Evolutionary conservation across 2,888 invertebrate genomes (phyloP).

Genomic region (Luperina nickerlii): DNA sequence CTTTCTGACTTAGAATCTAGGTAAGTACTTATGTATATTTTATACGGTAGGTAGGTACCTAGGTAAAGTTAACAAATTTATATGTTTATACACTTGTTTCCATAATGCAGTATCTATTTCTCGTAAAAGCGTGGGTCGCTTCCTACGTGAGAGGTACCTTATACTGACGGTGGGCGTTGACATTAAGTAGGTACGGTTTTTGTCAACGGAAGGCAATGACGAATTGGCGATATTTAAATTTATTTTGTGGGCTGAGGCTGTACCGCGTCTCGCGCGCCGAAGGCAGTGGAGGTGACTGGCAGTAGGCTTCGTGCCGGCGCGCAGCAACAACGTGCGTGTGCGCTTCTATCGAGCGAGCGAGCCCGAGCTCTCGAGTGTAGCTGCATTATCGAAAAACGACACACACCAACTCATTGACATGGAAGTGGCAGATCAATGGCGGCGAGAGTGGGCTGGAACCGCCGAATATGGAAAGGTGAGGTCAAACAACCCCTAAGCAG

Average conservation of each 20-base stretch:
- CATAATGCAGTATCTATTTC: conserved; percentile 69
- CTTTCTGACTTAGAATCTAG: conserved; percentile 21
- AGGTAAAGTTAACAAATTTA: conserved; percentile 16
- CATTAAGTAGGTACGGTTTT: conserved; percentile 85
- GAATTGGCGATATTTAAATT: conserved; percentile 85
- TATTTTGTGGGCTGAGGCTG: conserved; percentile 81
- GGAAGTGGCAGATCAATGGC: conserved; percentile 89
- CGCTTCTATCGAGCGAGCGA: conserved; percentile 74
- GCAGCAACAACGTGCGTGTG: conserved; percentile 79
- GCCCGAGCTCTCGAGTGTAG: conserved; percentile 84
- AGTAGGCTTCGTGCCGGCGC: conserved; percentile 84
- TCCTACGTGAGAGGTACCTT: conserved; percentile 78
- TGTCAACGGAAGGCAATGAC: conserved; percentile 86
- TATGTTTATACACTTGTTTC: conserved; percentile 62
- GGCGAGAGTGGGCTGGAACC: conserved; percentile 87
- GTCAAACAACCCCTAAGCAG: conserved; percentile 58
- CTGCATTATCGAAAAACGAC: conserved; percentile 82
- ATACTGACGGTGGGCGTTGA: conserved; percentile 84
- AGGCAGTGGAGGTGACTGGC: conserved; percentile 58
- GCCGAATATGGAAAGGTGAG: conserved; percentile 89
- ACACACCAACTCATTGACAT: conserved; percentile 76
- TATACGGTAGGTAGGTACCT: not conserved
- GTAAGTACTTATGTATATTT: conserved; percentile 5
- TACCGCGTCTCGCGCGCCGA: conserved; percentile 71
- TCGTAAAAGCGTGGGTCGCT: conserved; percentile 77